These are phyloP conservation scores for Octopus bimaculoides DNA, from an alignment of 1,140 invertebrate genomes.

Conservation along the genomic window DNA sequence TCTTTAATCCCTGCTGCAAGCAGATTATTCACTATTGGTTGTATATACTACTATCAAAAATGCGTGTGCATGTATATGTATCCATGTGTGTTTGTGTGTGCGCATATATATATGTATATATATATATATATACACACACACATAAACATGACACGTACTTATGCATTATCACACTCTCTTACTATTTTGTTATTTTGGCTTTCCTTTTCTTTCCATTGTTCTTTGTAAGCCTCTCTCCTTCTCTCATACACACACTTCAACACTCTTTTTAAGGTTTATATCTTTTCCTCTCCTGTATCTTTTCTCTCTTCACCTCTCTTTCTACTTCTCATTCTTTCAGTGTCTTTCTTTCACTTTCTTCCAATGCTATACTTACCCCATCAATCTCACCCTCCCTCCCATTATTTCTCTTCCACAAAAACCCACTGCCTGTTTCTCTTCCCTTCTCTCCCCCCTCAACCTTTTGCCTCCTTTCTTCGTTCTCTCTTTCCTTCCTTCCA, in stretches of 20 bases:
- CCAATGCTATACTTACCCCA: constrained; percentile 10
- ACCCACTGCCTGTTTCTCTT: constrained; percentile 15
- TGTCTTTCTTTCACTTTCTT: constrained; percentile 19
- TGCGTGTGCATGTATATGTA: too few species aligned
- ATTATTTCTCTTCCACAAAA: constrained; percentile 17
- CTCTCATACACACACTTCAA: neutral
- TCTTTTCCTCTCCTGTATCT: neutral
- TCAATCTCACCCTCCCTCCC: constrained; percentile 11
- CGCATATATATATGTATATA: too few species aligned
- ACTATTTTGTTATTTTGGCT: too few species aligned
- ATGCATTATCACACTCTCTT: too few species aligned
- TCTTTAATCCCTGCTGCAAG: too few species aligned
- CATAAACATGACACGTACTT: too few species aligned
- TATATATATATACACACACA: too few species aligned
- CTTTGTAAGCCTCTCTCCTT: constrained; percentile 1
- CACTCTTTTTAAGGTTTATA: neutral
- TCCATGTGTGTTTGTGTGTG: too few species aligned
- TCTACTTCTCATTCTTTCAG: neutral
- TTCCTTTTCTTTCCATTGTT: too few species aligned
- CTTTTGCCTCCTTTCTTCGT: neutral
- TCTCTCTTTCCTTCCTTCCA: neutral
- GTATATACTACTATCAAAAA: too few species aligned
- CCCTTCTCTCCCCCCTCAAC: neutral
- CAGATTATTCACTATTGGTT: too few species aligned
- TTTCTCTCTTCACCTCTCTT: neutral